Evolutionary conservation across 2,888 invertebrate species (phyloP).

Genomic region (Pachymerium ferrugineum): DNA sequence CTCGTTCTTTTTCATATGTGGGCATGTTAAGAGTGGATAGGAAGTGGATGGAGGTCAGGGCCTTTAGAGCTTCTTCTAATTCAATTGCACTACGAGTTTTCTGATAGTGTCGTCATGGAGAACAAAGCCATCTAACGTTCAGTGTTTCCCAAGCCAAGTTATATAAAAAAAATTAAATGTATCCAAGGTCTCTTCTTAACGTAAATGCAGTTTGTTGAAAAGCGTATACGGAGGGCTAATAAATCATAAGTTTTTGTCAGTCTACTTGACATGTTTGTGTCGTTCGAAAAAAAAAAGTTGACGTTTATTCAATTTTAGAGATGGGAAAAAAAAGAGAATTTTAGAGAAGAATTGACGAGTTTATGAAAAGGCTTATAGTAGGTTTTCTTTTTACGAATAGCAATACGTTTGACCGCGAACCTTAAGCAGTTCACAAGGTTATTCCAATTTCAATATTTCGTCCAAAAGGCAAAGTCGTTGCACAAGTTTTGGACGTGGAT

Average conservation of each 20-base stretch:
- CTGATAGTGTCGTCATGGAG: background rate
- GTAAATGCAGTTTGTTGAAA: background rate
- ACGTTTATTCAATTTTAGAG: background rate
- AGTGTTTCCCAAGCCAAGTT: background rate
- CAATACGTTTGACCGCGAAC: background rate
- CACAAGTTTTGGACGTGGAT: background rate
- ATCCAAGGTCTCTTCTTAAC: background rate
- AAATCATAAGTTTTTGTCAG: constrained; percentile 13
- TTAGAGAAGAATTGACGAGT: constrained; percentile 2
- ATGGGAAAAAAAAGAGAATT: background rate
- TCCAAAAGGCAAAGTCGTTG: background rate
- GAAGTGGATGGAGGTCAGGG: background rate
- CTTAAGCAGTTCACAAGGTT: background rate
- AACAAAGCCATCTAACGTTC: constrained; percentile 1
- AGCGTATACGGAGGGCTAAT: background rate
- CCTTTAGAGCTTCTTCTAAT: constrained; percentile 4
- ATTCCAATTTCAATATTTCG: background rate
- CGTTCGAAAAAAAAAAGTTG: background rate
- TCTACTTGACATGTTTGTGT: background rate
- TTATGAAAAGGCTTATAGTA: background rate
- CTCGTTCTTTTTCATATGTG: background rate
- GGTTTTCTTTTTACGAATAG: background rate
- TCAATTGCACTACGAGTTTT: background rate
- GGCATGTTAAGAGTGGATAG: background rate
- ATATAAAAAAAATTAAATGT: background rate